Percentiles rank a stretch among this genome's conserved stretches.
Conservation (phyloP, 2,888 invertebrate genomes). For the Venustoraphidia nigricollis region DNA sequence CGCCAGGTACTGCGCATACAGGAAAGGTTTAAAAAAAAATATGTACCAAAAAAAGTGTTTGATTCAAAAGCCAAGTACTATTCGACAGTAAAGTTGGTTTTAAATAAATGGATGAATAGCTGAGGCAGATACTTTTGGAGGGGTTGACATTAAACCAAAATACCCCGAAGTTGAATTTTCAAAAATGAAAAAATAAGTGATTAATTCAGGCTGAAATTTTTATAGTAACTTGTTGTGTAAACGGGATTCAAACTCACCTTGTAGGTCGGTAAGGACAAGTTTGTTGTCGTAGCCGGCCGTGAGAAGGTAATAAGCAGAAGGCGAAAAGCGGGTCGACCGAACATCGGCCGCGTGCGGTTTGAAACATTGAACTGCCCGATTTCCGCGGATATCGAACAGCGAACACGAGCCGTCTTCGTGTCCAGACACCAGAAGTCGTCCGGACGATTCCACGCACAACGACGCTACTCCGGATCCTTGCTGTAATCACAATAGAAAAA, state of each 20-base stretch:
- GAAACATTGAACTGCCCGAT: slow-evolving; percentile 83
- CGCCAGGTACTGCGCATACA: too few species aligned
- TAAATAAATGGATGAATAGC: too few species aligned
- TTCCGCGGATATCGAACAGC: slow-evolving; percentile 88
- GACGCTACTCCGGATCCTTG: slow-evolving; percentile 83
- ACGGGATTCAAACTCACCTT: slow-evolving; percentile 43
- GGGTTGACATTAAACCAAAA: too few species aligned
- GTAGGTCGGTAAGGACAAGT: slow-evolving; percentile 84
- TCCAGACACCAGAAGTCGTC: slow-evolving; percentile 85
- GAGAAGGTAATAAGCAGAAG: slow-evolving; percentile 91
- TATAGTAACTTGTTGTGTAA: too few species aligned
- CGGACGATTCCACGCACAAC: slow-evolving; percentile 91
- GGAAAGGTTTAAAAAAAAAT: too few species aligned
- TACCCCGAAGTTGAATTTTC: too few species aligned
- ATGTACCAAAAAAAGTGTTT: too few species aligned
- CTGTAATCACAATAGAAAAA: slow-evolving; percentile 13
- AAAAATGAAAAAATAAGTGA: too few species aligned
- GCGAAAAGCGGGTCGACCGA: slow-evolving; percentile 90
- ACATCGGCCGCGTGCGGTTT: slow-evolving; percentile 90
- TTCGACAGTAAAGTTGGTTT: too few species aligned
- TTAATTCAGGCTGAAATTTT: too few species aligned
- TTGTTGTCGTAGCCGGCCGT: slow-evolving; percentile 94
- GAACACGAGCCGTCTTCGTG: slow-evolving; percentile 92
- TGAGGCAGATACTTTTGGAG: too few species aligned
- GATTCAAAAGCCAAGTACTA: too few species aligned